These are phyloP conservation scores for Nycticebus coucang DNA, from an alignment of 2,113 vertebrate genomes.

Conservation along the genomic window DNA sequence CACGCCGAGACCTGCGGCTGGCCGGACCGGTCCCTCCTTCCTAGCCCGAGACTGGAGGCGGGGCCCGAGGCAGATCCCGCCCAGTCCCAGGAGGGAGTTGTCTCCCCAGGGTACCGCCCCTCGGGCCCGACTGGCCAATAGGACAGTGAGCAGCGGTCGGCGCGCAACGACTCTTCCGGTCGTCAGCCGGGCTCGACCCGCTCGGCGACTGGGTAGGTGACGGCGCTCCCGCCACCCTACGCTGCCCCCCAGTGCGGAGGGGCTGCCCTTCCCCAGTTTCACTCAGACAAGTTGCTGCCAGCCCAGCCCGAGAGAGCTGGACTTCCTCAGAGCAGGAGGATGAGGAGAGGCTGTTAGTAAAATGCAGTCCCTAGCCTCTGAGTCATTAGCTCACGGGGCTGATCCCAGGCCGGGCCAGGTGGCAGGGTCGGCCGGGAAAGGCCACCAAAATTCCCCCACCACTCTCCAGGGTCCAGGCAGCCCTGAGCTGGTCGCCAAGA, in stretches of 20 bases:
- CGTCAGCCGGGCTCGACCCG: fast-evolving
- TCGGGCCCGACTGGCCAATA: neutral
- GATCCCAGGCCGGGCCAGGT: neutral
- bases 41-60: neutral
- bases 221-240: fast-evolving
- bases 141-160: neutral
- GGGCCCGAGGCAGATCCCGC: neutral
- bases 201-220: fast-evolving
- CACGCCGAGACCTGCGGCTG: fast-evolving
- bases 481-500: neutral
- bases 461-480: neutral
- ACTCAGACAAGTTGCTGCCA: constrained; percentile 53
- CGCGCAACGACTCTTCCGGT: neutral
- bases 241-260: fast-evolving
- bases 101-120: neutral
- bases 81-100: constrained; percentile 20
- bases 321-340: constrained; percentile 21
- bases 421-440: neutral
- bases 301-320: neutral
- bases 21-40: fast-evolving
- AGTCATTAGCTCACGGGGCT: constrained; percentile 50
- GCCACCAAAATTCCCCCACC: neutral
- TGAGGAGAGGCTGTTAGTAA: neutral
- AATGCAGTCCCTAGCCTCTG: constrained; percentile 45
- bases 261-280: constrained; percentile 59